phyloP scores from a whole-genome alignment of 64 coral and sea anemone genomes.

The Astreopora myriophthalma region DNA sequence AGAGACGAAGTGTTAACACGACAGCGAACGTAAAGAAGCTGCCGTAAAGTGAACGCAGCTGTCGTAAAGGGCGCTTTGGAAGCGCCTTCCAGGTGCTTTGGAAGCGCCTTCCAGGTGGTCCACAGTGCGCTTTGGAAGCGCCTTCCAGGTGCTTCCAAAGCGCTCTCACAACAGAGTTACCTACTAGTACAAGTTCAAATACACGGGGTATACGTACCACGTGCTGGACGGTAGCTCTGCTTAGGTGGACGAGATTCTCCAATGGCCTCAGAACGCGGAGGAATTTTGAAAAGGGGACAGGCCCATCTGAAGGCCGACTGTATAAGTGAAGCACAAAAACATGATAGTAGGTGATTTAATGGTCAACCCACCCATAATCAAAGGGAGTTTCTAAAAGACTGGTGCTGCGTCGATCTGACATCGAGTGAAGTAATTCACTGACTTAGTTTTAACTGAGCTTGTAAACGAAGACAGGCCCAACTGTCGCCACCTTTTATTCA shows the following conservation, averaged over 20 bases:
- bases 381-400: not conserved
- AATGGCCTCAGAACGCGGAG: conserved; percentile 48
- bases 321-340: not conserved
- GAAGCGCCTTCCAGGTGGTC: too few species aligned
- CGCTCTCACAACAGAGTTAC: not conserved
- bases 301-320: conserved; percentile 20
- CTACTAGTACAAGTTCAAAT: not conserved
- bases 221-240: conserved; percentile 73
- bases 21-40: too few species aligned
- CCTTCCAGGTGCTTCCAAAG: too few species aligned
- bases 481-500: not conserved
- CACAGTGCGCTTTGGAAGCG: too few species aligned
- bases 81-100: too few species aligned
- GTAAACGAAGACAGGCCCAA: not conserved
- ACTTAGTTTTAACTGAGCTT: not conserved
- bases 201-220: conserved; percentile 53
- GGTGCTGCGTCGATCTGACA: not conserved
- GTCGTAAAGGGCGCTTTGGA: too few species aligned
- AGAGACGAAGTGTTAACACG: too few species aligned
- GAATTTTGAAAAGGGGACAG: conserved; percentile 74
- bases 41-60: too few species aligned
- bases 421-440: not conserved
- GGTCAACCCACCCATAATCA: too few species aligned
- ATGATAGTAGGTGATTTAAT: not conserved
- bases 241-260: conserved; percentile 70